Base-by-base conservation (phyloP, 2,797 vertebrate genomes). In the Decapterus maruadsi region DNA sequence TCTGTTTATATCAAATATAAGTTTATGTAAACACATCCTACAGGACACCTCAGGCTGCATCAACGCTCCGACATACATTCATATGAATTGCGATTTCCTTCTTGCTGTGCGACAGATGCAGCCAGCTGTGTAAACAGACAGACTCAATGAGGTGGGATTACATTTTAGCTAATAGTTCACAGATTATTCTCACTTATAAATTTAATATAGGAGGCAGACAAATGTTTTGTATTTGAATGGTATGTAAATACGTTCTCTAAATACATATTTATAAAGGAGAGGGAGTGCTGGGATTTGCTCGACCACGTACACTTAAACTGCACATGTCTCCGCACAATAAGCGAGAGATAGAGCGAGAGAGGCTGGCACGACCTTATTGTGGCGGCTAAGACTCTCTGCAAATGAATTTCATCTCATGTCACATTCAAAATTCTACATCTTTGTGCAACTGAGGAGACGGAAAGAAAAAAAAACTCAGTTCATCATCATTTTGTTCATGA, bases 231-330 rank as follows among this genome's bases (percentile, higher is more conserved):
- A 17, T 46, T 46, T 46, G 16, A 46, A 46, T 46, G 45, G 45
- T 46, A 46, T 46, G 45, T 46, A 17, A 46, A 46, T 46, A 46
- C 17, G 16, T 46, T 6, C 14, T 46, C 75, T 78, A 74, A 84
- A 89, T 87, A 69, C 77, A 90, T 81, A 89, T 88, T 88, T 81
- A 88, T 86, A 73, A 85, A 75, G 68, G 73, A 43, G 73, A 80
- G n/a, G 67, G 73, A 84, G 72, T 45, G 68, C 14, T 53, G 50
- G 75, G 87, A 86, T 87, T 86, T 82, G 68, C 78, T 86, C 61
- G 0, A 51, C 73, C 70, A 71, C 51, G 12, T 81, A 8, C 17
- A 75, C 40, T 67, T 77, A 54, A 74, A 80, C 70, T 65, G 71
- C 34, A 46, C 53, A 22, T 20, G 75, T 57, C 40, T 74, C 66